Base-by-base conservation (phyloP, 2,113 vertebrate genomes). In the Toxotes chatareus region DNA sequence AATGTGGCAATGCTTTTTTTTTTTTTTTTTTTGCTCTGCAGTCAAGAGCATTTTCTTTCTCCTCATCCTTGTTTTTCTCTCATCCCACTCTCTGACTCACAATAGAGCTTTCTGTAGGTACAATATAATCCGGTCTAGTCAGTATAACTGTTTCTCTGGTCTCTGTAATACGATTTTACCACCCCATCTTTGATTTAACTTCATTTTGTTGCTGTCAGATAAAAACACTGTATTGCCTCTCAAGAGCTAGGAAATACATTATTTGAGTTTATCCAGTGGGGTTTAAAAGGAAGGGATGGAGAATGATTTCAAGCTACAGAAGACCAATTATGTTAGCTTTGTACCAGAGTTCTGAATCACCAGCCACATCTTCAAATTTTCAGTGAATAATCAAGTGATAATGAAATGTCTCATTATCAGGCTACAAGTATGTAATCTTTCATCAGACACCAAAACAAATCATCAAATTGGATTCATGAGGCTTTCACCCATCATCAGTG, bases 131-230 rank as follows among this genome's bases (percentile, higher is more conserved):
- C 0, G 0, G 46, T 79, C 42, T 61, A 36, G 63, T 79, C 70
- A 69, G 63, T 66, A 2, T 36, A 82, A 42, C 49, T 49, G 59
- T 66, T 69, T 73, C 62, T 83, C 47, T 14, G 40, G 46, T 76
- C 23, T 56, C 51, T 60, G 31, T 81, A 56, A 80, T 62, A 31
- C 36, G 36, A 69, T 57, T 83, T 65, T 27, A 70, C 57, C 34
- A 63, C 1, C 32, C 27, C 12, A 63, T 66, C 16, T 42, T 70
- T 76, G 16, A 76, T 88, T 88, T 71, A 56, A 86, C 55, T 63
- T 68, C 3, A 44, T 85, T 80, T 76, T 75, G 46, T 31, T 73
- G 38, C 27, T 56, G 49, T 80, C 60, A 27, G 44, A 77, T 76
- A 10, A 65, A 79, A 79, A 61, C 34, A 5, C 12, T 42, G 47